phyloP scores from a whole-genome alignment of 2,888 invertebrate genomes.

The Sclerodermus sp. region DNA sequence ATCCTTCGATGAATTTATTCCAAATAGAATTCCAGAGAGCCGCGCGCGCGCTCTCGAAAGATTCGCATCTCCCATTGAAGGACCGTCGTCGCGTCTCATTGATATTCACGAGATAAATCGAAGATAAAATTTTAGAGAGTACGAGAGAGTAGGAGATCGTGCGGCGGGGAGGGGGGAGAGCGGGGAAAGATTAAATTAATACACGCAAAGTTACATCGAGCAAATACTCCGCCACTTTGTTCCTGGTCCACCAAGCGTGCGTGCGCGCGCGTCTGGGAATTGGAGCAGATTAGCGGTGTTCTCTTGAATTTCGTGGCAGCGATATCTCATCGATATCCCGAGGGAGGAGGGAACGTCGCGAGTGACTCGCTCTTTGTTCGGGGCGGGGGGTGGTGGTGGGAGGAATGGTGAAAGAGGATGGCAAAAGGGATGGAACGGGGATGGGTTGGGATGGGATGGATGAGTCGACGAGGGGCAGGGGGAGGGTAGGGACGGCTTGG shows the following conservation, averaged over 20 bases:
- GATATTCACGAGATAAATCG: too few species aligned
- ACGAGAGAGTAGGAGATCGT: too few species aligned
- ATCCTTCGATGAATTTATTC: too few species aligned
- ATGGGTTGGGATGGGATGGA: not conserved
- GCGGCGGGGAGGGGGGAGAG: slow-evolving; percentile 12
- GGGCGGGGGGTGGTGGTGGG: slow-evolving; percentile 12
- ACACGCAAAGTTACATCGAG: slow-evolving; percentile 31
- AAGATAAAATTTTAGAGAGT: too few species aligned
- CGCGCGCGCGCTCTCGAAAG: too few species aligned
- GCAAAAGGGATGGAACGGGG: not conserved
- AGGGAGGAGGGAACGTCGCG: not conserved
- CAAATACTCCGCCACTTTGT: too few species aligned
- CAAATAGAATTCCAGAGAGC: too few species aligned
- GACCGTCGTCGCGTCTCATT: too few species aligned
- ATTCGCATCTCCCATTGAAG: too few species aligned
- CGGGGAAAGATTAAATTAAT: slow-evolving; percentile 10
- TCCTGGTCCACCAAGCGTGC: too few species aligned
- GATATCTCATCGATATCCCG: not conserved
- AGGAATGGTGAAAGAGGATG: not conserved
- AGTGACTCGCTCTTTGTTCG: slow-evolving; percentile 29
- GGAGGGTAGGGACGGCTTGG: slow-evolving; percentile 13
- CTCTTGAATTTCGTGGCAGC: not conserved
- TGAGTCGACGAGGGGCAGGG: not conserved
- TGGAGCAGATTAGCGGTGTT: slow-evolving; percentile 21
- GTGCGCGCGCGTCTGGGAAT: too few species aligned